phyloP scores from a whole-genome alignment of 2,113 vertebrate genomes.

The Blennius ocellaris region DNA sequence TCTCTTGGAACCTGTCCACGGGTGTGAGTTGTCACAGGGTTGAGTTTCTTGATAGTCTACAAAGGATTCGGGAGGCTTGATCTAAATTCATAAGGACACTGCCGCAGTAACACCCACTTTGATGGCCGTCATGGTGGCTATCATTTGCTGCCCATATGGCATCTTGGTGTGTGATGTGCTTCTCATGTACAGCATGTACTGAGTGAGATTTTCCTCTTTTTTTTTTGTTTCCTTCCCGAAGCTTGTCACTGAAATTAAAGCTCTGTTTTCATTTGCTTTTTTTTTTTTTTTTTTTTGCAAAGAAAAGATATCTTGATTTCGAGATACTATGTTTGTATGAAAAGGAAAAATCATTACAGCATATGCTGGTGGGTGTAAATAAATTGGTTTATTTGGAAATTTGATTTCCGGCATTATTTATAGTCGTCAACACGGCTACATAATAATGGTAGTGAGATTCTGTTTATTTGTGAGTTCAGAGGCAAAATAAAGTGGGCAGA shows the following conservation, averaged over 20 bases:
- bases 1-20: conserved; percentile 56
- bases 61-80: conserved; percentile 65
- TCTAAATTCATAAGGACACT: conserved; percentile 68
- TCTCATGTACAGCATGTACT: conserved; percentile 41
- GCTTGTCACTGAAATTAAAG: conserved; percentile 39
- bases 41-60: conserved; percentile 51
- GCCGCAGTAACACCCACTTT: conserved; percentile 66
- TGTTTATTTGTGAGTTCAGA: conserved; percentile 38
- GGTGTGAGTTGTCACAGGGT: conserved; percentile 60
- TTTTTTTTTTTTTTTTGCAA: neutral
- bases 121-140: conserved; percentile 58
- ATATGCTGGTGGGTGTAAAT: conserved; percentile 65
- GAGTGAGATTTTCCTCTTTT: neutral
- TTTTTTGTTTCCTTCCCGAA: neutral
- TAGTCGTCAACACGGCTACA: conserved; percentile 40
- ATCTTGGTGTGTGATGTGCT: conserved; percentile 54
- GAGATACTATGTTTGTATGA: conserved; percentile 39
- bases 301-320: conserved; percentile 49
- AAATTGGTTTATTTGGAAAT: conserved; percentile 66
- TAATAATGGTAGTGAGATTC: conserved; percentile 31
- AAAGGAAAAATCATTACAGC: conserved; percentile 46
- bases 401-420: conserved; percentile 67
- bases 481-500: conserved; percentile 51
- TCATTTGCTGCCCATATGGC: conserved; percentile 69
- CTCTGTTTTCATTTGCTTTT: neutral